These are phyloP conservation scores for Mesitornis unicolor DNA, from an alignment of 2,113 vertebrate species.

Conservation along the genomic window DNA sequence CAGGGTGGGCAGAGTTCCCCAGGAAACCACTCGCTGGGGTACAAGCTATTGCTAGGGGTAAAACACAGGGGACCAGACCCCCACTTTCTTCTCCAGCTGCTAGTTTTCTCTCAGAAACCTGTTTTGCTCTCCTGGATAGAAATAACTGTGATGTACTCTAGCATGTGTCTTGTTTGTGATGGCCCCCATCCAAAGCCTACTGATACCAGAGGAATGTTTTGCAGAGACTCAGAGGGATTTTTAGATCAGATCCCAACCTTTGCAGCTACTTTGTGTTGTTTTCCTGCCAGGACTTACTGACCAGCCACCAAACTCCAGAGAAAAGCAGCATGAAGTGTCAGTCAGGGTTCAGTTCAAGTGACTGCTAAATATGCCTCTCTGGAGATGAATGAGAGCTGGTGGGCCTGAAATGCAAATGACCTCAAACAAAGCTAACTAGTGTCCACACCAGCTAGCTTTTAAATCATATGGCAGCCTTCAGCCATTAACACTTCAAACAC, in stretches of 20 bases:
- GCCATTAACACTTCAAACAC: conserved; percentile 40
- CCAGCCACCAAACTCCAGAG: conserved; percentile 24
- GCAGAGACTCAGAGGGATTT: not conserved
- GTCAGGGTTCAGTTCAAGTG: conserved; percentile 46
- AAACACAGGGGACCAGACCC: not conserved
- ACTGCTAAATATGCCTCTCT: conserved; percentile 30
- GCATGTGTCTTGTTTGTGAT: not conserved
- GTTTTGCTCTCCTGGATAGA: conserved; percentile 37
- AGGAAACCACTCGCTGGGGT: not conserved
- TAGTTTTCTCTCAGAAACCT: conserved; percentile 4
- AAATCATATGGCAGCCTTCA: conserved; percentile 24
- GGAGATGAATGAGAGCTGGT: conserved; percentile 1
- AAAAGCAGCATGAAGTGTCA: conserved; percentile 43
- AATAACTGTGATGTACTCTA: conserved; percentile 45
- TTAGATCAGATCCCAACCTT: not conserved
- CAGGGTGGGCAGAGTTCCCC: not conserved
- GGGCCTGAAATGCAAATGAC: not conserved
- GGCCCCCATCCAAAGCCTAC: conserved; percentile 45
- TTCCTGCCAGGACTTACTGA: conserved; percentile 14
- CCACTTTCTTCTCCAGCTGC: not conserved
- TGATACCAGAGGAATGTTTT: conserved; percentile 44
- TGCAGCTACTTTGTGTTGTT: not conserved
- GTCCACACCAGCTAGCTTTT: conserved; percentile 10
- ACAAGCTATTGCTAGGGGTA: not conserved
- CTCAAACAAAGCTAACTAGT: conserved; percentile 28